Evolutionary conservation across 1,140 invertebrate genomes (phyloP), one percentile per base, ranked within the genome.

Genomic region (Drosophila jambulina): DNA sequence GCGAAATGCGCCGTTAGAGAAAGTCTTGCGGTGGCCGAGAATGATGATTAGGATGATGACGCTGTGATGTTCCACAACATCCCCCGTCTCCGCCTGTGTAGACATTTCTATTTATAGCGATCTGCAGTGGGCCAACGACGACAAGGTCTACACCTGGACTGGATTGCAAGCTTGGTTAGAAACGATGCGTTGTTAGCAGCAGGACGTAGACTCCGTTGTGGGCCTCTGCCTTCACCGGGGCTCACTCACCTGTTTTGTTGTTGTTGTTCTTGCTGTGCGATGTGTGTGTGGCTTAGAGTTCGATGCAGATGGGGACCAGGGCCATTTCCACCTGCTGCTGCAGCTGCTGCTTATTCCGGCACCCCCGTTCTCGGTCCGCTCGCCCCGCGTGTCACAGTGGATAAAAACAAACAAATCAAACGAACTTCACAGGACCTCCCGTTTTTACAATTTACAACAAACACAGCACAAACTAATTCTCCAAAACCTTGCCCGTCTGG

Each of bases 21-120:
- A 51, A 61, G 45, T 34, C 36, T 19, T 21, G 17, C 13, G 13
- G 32, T 4, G 32, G 48, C 56, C 27, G 1, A 36, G 21, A 32
- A 56, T 36, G 46, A 27, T 56, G 48, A 56, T 56, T 10, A 38
- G 46, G 15, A n/a, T 12, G n/a, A 46, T 21, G 64, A 62, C 21
- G 53, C 53, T 56, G 53, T 63, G 67, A 69, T 53, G 61, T 42
- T 27, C 32, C 25, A 38, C 32, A 59, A 27, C 38, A 15, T 60
- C 53, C 23, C 27, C 27, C 12, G 34, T 13, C 27, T 8, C 6
- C 32, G 19, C 21, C 48, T 12, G 46, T 68, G 23, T 69, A 40
- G 63, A 70, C 63, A 70, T 65, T 65, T 70, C 67, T 70, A 70
- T 56, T 70, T 70, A 36, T 70, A 70, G 67, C 34, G 10, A 42